Evolutionary conservation across 2,797 vertebrate species (phyloP).

Genomic region (Champsocephalus gunnari): DNA sequence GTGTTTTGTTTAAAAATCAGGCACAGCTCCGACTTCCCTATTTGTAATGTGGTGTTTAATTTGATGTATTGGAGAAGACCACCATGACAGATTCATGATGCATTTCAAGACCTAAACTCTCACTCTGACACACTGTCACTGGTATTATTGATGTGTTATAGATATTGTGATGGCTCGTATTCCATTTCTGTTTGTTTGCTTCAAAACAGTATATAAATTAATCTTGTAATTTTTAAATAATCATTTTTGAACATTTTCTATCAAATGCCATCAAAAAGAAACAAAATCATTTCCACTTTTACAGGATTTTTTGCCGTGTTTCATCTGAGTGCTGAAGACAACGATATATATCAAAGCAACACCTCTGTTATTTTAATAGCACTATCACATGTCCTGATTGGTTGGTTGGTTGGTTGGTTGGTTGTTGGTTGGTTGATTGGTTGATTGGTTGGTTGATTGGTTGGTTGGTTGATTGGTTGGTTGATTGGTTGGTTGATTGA

Average conservation of each 20-base stretch:
- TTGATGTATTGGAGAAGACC: constrained; percentile 17
- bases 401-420: too few species aligned
- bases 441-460: too few species aligned
- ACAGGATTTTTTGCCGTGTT: too few species aligned
- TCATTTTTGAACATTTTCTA: neutral
- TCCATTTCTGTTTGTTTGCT: neutral
- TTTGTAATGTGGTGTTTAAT: constrained; percentile 17
- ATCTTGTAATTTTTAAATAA: neutral
- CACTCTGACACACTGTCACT: neutral
- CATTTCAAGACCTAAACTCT: neutral
- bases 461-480: too few species aligned
- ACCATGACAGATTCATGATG: constrained; percentile 11
- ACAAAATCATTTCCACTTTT: too few species aligned
- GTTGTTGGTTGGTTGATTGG: too few species aligned
- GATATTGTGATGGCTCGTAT: neutral
- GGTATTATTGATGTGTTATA: neutral
- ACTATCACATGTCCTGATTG: neutral
- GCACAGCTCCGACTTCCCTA: constrained; percentile 1
- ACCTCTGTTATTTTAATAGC: neutral
- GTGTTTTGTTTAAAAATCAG: constrained; percentile 24
- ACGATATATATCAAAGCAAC: neutral
- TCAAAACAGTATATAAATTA: neutral
- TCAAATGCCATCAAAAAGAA: neutral
- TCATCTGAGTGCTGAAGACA: too few species aligned
- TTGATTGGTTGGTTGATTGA: too few species aligned